Evolutionary conservation across 2,797 vertebrate species (phyloP).

Genomic region (Ciconia nigra): DNA sequence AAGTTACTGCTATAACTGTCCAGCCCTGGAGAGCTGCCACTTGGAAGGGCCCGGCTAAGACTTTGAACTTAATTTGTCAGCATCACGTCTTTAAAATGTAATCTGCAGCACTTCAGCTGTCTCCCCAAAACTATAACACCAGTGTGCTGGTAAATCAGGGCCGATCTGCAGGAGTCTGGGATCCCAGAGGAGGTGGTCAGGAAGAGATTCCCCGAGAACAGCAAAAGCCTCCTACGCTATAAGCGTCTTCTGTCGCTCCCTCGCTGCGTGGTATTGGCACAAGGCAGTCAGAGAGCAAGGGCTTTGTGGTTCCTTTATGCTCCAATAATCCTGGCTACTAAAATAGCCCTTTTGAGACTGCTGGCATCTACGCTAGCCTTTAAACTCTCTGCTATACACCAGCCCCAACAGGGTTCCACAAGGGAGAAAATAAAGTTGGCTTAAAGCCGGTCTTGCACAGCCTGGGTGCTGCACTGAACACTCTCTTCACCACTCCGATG

Average conservation of each 20-base stretch:
- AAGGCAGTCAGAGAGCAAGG: neutral
- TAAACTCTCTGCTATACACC: neutral
- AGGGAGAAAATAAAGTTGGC: neutral
- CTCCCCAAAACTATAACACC: neutral
- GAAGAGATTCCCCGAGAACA: neutral
- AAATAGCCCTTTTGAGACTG: conserved; percentile 16
- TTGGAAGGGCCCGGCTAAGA: conserved; percentile 20
- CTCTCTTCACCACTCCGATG: neutral
- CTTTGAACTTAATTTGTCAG: conserved; percentile 28
- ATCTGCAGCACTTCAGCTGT: neutral
- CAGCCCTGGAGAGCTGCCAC: conserved; percentile 23
- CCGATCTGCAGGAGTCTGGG: fast-evolving
- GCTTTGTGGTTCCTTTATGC: conserved; percentile 28
- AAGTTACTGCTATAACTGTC: conserved; percentile 50
- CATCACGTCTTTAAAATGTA: conserved; percentile 33
- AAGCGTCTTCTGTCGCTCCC: neutral
- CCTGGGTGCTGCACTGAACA: neutral
- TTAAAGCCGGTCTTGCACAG: neutral
- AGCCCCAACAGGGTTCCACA: neutral
- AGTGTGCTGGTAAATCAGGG: neutral
- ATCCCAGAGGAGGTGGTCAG: neutral
- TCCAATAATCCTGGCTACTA: conserved; percentile 3
- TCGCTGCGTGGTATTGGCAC: neutral
- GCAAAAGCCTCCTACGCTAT: neutral
- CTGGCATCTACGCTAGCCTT: neutral